A percentile compares a stretch with the other conserved stretches of the same genome.
These are phyloP conservation scores for Dryomyza anilis DNA, from an alignment of 2,888 invertebrate species.

Conservation along the genomic window DNA sequence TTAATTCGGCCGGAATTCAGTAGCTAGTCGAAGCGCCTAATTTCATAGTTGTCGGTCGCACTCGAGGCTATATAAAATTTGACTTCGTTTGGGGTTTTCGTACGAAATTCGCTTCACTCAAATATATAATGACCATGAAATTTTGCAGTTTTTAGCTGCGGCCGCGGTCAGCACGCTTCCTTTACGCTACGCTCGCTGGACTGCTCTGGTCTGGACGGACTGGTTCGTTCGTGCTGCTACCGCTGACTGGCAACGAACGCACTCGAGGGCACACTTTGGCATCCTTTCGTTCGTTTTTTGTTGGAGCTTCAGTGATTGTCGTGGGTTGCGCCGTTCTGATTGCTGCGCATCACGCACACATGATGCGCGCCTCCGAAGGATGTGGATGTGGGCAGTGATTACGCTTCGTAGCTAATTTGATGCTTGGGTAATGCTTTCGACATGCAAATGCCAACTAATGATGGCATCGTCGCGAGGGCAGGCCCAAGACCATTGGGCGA, in stretches of 20 bases:
- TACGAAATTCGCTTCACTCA: constrained; percentile 11
- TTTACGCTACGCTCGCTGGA: constrained; percentile 12
- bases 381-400: constrained; percentile 25
- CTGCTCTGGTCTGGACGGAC: background rate
- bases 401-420: constrained; percentile 16
- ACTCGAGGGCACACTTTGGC: background rate
- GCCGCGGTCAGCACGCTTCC: constrained; percentile 7
- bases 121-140: constrained; percentile 57
- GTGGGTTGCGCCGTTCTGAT: background rate
- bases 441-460: constrained; percentile 21
- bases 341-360: background rate
- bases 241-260: background rate
- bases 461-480: background rate
- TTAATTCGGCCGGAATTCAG: too few species aligned
- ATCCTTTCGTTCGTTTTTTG: background rate
- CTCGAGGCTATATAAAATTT: background rate
- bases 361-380: constrained; percentile 2
- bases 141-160: constrained; percentile 47
- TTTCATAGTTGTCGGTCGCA: background rate
- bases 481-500: background rate
- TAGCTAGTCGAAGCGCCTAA: constrained; percentile 9
- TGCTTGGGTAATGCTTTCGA: constrained; percentile 13
- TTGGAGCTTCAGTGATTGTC: background rate
- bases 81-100: background rate
- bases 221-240: background rate